These are phyloP conservation scores for Heterocephalus glaber DNA, from an alignment of 2,113 vertebrate species.

Conservation along the genomic window DNA sequence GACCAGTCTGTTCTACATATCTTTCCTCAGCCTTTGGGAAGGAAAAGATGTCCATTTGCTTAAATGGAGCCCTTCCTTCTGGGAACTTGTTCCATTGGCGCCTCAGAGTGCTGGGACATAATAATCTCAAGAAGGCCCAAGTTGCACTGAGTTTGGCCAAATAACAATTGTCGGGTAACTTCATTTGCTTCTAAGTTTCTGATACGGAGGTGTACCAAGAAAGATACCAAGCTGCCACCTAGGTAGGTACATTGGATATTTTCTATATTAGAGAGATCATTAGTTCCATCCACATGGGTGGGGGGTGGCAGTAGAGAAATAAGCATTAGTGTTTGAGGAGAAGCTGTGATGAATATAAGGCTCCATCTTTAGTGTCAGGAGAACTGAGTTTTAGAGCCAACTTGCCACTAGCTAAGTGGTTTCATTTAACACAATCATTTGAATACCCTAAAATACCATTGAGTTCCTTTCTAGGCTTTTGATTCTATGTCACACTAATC, in stretches of 20 bases:
- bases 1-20: background rate
- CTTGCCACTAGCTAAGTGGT: background rate
- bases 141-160: background rate
- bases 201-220: background rate
- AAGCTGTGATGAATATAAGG: background rate
- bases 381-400: background rate
- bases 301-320: slow-evolving; percentile 46
- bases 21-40: background rate
- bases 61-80: background rate
- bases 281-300: background rate
- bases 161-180: background rate
- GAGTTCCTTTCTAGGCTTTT: background rate
- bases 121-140: background rate
- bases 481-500: background rate
- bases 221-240: background rate
- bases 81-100: background rate
- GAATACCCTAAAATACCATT: background rate
- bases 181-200: slow-evolving; percentile 30
- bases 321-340: background rate
- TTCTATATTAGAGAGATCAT: background rate
- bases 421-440: slow-evolving; percentile 20
- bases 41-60: background rate
- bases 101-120: background rate
- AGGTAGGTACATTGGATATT: background rate
- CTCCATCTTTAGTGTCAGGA: background rate